These are phyloP conservation scores for Protomyctophum bolini DNA, from an alignment of 2,113 vertebrate genomes.

Conservation along the genomic window DNA sequence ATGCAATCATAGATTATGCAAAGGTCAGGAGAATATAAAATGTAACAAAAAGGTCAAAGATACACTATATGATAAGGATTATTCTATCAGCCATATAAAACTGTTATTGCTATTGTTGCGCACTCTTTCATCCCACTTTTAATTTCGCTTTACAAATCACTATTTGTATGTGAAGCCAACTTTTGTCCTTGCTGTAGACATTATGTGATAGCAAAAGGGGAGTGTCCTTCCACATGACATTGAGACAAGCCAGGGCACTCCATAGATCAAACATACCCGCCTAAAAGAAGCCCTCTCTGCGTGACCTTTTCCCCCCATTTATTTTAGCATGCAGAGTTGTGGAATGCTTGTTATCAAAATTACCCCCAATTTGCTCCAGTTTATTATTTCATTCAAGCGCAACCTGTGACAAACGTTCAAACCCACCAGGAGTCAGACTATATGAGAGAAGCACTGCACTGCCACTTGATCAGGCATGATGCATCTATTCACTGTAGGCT, in stretches of 20 bases:
- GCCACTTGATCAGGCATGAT: constrained; percentile 61
- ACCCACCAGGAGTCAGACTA: constrained; percentile 40
- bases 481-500: constrained; percentile 24
- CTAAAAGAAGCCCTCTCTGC: constrained; percentile 65
- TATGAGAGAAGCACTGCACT: constrained; percentile 10
- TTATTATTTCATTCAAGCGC: constrained; percentile 36
- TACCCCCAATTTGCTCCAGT: constrained; percentile 41
- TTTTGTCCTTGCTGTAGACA: constrained; percentile 27
- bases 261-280: constrained; percentile 70
- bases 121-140: constrained; percentile 10
- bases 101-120: too few relatives aligned
- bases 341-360: constrained; percentile 56
- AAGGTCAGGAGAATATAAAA: too few relatives aligned
- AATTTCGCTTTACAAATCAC: constrained; percentile 11
- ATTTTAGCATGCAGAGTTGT: constrained; percentile 36
- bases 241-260: constrained; percentile 70
- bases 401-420: constrained; percentile 32
- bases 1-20: too few relatives aligned
- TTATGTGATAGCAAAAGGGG: constrained; percentile 50
- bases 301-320: constrained; percentile 52
- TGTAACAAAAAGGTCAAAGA: too few relatives aligned
- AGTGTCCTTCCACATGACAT: constrained; percentile 68
- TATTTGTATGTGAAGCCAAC: constrained; percentile 22
- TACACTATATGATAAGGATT: too few relatives aligned
- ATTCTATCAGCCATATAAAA: too few relatives aligned